Percentiles rank a stretch among this genome's conserved stretches.
Evolutionary conservation across 2,888 invertebrate genomes (phyloP).

Genomic region (Trichogramma evanescens): DNA sequence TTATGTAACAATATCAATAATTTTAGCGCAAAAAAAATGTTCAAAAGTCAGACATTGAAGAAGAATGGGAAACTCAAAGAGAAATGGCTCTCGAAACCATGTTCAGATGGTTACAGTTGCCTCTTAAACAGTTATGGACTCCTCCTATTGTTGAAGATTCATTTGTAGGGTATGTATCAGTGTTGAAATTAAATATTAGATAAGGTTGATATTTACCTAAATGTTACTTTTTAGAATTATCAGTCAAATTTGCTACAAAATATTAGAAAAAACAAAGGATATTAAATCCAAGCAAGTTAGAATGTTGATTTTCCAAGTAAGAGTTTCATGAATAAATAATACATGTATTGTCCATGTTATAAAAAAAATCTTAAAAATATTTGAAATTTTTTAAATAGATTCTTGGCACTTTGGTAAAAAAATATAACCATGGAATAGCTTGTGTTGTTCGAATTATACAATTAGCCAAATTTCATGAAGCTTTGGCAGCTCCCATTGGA

Average conservation of each 20-base stretch:
- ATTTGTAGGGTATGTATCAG: constrained; percentile 65
- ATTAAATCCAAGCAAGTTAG: constrained; percentile 58
- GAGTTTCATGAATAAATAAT: constrained; percentile 16
- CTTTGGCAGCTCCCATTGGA: constrained; percentile 62
- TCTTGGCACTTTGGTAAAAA: constrained; percentile 72
- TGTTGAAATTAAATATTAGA: background rate
- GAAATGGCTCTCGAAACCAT: constrained; percentile 60
- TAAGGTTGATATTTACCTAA: background rate
- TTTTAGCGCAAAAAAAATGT: constrained; percentile 33
- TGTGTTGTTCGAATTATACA: constrained; percentile 65
- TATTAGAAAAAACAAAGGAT: constrained; percentile 57
- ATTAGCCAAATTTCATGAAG: constrained; percentile 70
- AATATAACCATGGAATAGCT: constrained; percentile 74
- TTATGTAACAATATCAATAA: background rate
- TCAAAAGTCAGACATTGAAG: constrained; percentile 48
- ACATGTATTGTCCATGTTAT: background rate
- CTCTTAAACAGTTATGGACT: constrained; percentile 70
- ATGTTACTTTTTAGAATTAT: constrained; percentile 54
- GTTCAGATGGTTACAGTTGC: constrained; percentile 62
- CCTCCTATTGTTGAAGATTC: constrained; percentile 77
- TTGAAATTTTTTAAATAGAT: constrained; percentile 51
- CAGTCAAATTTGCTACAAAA: constrained; percentile 69
- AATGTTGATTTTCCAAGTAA: constrained; percentile 55
- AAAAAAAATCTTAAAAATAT: background rate
- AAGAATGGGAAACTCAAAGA: constrained; percentile 64